These are phyloP conservation scores for Leistus spinibarbis DNA, from an alignment of 2,888 invertebrate genomes.

Conservation along the genomic window DNA sequence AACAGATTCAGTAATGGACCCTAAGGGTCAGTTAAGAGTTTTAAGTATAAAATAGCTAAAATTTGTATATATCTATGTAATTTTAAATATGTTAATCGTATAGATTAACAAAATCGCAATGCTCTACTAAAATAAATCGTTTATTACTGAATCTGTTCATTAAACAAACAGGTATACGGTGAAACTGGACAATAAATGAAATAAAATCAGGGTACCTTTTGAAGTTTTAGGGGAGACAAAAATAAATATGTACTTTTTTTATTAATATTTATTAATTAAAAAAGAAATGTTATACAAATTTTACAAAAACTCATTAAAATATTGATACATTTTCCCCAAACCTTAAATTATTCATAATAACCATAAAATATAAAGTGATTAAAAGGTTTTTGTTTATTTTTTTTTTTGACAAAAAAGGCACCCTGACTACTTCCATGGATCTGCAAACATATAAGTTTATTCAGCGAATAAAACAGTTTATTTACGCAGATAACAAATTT, in stretches of 20 bases:
- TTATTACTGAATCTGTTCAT: background rate
- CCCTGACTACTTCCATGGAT: slow-evolving; percentile 30
- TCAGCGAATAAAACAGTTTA: background rate
- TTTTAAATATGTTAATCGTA: too few relatives aligned
- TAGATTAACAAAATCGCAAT: too few relatives aligned
- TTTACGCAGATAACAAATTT: background rate
- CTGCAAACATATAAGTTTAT: slow-evolving; percentile 13
- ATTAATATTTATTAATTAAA: slow-evolving; percentile 17
- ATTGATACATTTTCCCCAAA: background rate
- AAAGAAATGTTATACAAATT: background rate
- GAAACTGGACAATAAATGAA: background rate
- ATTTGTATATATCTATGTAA: too few relatives aligned
- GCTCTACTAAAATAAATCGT: too few relatives aligned
- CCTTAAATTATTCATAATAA: background rate
- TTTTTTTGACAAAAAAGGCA: slow-evolving; percentile 18
- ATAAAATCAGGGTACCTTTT: slow-evolving; percentile 23
- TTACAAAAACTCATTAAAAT: slow-evolving; percentile 6
- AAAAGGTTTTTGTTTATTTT: background rate
- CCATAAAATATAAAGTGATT: background rate
- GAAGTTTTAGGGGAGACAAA: background rate
- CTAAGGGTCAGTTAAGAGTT: too few relatives aligned
- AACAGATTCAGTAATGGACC: too few relatives aligned
- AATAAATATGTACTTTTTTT: background rate
- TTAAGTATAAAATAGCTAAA: too few relatives aligned
- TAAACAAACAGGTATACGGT: background rate